A percentile compares a stretch with the other conserved stretches of the same genome.
Conservation (phyloP, 2,888 invertebrate genomes). For the Nephrocerus scutellatus region DNA sequence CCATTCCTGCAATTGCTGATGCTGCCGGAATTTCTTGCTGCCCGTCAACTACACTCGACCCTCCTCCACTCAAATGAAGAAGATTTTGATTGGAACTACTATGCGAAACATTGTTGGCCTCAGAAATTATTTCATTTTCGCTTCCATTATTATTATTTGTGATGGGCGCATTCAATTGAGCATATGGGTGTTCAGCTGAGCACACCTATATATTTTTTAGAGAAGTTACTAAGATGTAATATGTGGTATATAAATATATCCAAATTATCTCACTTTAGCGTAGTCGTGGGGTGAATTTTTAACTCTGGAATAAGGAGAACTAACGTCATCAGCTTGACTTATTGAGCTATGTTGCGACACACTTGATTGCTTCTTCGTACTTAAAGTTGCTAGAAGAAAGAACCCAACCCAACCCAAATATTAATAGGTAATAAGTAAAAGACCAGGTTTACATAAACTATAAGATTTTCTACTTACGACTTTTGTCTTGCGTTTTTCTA, state of each 20-base stretch:
- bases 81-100: conserved; percentile 20
- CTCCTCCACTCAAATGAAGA: no score
- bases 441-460: background rate
- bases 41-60: conserved; percentile 6
- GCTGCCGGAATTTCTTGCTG: conserved; percentile 71
- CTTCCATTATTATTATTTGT: conserved; percentile 22
- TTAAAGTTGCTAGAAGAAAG: conserved; percentile 35
- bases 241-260: background rate
- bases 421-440: background rate
- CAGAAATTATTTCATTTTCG: conserved; percentile 18
- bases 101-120: conserved; percentile 19
- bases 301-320: conserved; percentile 61
- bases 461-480: conserved; percentile 36
- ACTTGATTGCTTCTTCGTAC: conserved; percentile 49
- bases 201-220: conserved; percentile 30
- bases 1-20: conserved; percentile 75
- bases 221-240: background rate
- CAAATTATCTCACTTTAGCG: conserved; percentile 47
- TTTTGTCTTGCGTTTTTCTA: conserved; percentile 40
- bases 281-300: conserved; percentile 60
- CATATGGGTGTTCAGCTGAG: conserved; percentile 47
- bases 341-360: conserved; percentile 57
- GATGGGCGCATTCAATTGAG: conserved; percentile 43
- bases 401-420: background rate
- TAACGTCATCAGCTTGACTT: conserved; percentile 53